Percentiles rank a stretch among this genome's conserved stretches.
Conservation (phyloP, 2,113 vertebrate species). For the Silurus glanis region DNA sequence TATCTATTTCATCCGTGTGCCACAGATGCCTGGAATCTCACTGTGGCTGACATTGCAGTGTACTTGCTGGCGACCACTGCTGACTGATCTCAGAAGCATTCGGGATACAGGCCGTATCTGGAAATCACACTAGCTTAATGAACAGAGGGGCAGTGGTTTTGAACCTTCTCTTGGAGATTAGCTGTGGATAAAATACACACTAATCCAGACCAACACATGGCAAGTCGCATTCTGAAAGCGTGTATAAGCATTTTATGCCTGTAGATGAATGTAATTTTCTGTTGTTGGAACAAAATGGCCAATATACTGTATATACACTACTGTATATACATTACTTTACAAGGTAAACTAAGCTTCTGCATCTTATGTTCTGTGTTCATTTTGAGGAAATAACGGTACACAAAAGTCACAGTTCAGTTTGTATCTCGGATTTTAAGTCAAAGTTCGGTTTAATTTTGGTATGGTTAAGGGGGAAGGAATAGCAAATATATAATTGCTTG, state of each 20-base stretch:
- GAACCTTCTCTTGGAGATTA: constrained; percentile 42
- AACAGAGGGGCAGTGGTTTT: constrained; percentile 31
- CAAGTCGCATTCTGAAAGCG: constrained; percentile 13
- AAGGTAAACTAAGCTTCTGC: constrained; percentile 36
- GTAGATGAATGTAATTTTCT: background rate
- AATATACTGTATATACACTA: constrained; percentile 50
- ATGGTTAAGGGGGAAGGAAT: too few relatives aligned
- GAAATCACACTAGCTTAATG: constrained; percentile 30
- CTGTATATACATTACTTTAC: too few relatives aligned
- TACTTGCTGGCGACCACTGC: background rate
- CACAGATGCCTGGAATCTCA: background rate
- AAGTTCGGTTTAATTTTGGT: too few relatives aligned
- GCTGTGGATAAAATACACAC: constrained; percentile 35
- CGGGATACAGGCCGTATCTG: background rate
- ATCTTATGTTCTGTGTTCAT: background rate
- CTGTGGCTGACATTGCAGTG: background rate
- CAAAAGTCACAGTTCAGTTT: too few relatives aligned
- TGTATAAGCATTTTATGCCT: background rate
- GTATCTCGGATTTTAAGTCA: too few relatives aligned
- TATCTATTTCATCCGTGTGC: background rate
- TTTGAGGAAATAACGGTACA: too few relatives aligned
- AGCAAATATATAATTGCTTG: too few relatives aligned
- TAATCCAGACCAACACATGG: constrained; percentile 40
- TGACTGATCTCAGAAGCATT: background rate
- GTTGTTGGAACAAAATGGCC: constrained; percentile 41